These are phyloP conservation scores for Gerris buenoi DNA, from an alignment of 1,140 invertebrate species.

Conservation along the genomic window DNA sequence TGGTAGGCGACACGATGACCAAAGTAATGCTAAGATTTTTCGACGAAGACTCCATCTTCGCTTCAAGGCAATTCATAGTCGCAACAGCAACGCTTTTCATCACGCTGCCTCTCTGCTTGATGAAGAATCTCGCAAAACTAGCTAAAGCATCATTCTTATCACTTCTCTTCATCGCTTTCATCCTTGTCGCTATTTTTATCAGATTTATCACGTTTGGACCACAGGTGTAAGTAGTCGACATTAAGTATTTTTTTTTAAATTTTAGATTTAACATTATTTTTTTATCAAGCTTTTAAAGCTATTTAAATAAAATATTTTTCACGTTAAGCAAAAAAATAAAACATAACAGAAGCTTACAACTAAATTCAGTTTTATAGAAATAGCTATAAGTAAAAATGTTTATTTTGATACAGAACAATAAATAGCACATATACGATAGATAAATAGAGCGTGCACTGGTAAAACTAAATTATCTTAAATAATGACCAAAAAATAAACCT, in stretches of 20 bases:
- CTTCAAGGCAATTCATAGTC: conserved; percentile 59
- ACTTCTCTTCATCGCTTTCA: conserved; percentile 56
- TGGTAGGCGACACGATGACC: conserved; percentile 76
- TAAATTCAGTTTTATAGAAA: too few relatives aligned
- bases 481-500: too few relatives aligned
- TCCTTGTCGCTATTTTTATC: conserved; percentile 53
- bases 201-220: conserved; percentile 40
- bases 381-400: too few relatives aligned
- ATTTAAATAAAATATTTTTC: too few relatives aligned
- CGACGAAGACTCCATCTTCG: conserved; percentile 40
- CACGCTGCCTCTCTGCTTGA: conserved; percentile 66
- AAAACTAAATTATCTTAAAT: too few relatives aligned
- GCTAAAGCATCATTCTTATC: conserved; percentile 68
- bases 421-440: too few relatives aligned
- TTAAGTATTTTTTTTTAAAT: background rate
- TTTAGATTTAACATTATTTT: too few relatives aligned
- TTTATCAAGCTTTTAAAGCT: too few relatives aligned
- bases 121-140: conserved; percentile 60
- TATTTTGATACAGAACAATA: too few relatives aligned
- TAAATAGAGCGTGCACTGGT: too few relatives aligned
- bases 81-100: conserved; percentile 56
- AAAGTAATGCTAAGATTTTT: conserved; percentile 58
- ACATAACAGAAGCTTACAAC: too few relatives aligned
- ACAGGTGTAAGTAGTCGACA: conserved; percentile 38
- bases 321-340: too few relatives aligned